These are phyloP conservation scores for Ypsolopha sequella DNA, from an alignment of 2,888 invertebrate species.

Conservation along the genomic window DNA sequence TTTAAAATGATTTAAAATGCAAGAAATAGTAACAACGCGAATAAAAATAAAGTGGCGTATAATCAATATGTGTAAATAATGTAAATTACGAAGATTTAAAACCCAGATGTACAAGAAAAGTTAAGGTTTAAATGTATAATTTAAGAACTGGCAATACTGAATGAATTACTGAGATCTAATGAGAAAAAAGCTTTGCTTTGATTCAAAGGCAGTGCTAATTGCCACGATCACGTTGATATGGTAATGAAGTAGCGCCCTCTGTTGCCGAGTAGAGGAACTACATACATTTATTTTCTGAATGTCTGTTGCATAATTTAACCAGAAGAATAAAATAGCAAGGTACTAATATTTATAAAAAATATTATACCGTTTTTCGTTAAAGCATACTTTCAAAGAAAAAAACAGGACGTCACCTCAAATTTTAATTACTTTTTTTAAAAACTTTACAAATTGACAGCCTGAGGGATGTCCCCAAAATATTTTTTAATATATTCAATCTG, in stretches of 20 bases:
- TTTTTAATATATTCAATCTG: conserved; percentile 41
- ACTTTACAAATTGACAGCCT: conserved; percentile 22
- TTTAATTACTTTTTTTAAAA: background rate
- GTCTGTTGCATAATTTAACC: background rate
- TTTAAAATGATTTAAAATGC: no score
- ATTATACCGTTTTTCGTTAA: no score
- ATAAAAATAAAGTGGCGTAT: no score
- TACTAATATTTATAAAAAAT: no score
- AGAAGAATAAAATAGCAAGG: no score
- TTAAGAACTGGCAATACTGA: conserved; percentile 17
- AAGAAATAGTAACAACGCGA: no score
- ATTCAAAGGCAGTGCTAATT: conserved; percentile 51
- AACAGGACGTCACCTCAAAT: background rate
- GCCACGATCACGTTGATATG: conserved; percentile 26
- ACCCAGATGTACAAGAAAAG: no score
- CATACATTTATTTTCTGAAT: background rate
- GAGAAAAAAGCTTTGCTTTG: conserved; percentile 42
- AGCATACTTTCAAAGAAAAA: no score
- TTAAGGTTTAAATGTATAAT: background rate
- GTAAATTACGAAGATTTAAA: no score
- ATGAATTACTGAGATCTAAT: conserved; percentile 41
- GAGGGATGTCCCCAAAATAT: conserved; percentile 12
- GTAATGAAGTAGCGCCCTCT: conserved; percentile 42
- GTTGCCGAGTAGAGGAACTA: conserved; percentile 25
- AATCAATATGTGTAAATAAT: no score